Base-by-base conservation (phyloP, 2,888 invertebrate species). In the Philopedon plagiatum region DNA sequence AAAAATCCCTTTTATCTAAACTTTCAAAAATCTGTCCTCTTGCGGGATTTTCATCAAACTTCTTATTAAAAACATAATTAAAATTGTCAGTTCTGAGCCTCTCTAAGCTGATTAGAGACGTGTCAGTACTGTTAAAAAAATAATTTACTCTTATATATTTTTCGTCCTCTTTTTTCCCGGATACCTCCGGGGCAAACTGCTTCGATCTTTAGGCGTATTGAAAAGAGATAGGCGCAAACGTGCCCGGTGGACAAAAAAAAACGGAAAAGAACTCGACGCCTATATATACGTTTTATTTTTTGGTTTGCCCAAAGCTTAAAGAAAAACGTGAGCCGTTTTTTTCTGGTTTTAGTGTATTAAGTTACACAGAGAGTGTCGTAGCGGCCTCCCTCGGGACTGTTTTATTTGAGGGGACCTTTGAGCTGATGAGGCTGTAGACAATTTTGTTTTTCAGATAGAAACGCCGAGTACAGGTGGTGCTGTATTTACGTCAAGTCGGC, bases 211-310 rank as follows among this genome's bases (percentile, higher is more conserved):
- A 29, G 26, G 29, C 15, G 54, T 54, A 29, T 41, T 41, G 41
- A 15, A 41, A 41, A 41, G 13, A 13, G 29, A 29, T 3, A 41
- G 18, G 41, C 15, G 15, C 41, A 41, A 41, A 41, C 13, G 18
- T 41, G 15, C 18, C 13, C 41, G 11, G n/a, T 34, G 34, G 34
- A 34, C 34, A 34, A 34, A 34, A 32, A n/a, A n/a, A 34, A 34
- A 41, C 11, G 18, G 9, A 58, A 58, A 58, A n/a, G 58, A 58
- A 58, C 18, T 13, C 21, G 15, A 37, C 5, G 18, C 18, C 37
- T n/a, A 11, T 19, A 5, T 49, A 34, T 34, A 39, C 29, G 37
- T 58, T 58, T 58, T 58, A 58, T 58, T 58, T 49, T 39, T 58
- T 37, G 26, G 58, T 32, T 34, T 58, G 58, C 58, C 29, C 37